These are phyloP conservation scores for Lampropteryx suffumata DNA, from an alignment of 2,888 invertebrate genomes.

Conservation along the genomic window DNA sequence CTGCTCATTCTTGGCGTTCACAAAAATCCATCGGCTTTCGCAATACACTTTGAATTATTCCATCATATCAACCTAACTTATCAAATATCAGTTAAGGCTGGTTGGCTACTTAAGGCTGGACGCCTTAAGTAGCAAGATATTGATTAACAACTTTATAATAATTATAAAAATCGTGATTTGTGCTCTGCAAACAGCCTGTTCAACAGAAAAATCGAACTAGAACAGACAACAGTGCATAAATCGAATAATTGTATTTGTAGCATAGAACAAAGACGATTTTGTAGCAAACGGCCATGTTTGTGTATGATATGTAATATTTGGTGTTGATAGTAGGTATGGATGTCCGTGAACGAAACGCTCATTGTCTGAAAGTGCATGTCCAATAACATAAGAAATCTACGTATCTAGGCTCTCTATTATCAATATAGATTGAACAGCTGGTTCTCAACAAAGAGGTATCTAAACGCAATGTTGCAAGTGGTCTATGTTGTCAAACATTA, in stretches of 20 bases:
- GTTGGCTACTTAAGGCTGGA: too few relatives aligned
- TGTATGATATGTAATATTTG: constrained; percentile 11
- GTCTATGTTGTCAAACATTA: too few relatives aligned
- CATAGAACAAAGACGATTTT: not conserved
- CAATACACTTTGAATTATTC: constrained; percentile 9
- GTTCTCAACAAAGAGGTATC: too few relatives aligned
- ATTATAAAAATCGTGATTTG: not conserved
- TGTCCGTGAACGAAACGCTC: not conserved
- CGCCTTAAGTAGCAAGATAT: constrained; percentile 3
- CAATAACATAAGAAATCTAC: constrained; percentile 6
- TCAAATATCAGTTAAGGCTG: not conserved
- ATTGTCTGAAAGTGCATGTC: not conserved
- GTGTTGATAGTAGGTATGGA: not conserved
- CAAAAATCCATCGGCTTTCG: too few relatives aligned
- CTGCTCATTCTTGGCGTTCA: too few relatives aligned
- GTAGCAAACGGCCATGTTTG: constrained; percentile 7
- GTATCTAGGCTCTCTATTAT: not conserved
- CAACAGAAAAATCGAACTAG: constrained; percentile 7
- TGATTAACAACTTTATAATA: constrained; percentile 2
- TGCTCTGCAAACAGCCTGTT: constrained; percentile 8
- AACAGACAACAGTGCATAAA: not conserved
- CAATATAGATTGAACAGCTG: not conserved
- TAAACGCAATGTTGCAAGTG: too few relatives aligned
- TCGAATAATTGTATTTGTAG: not conserved
- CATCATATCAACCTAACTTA: constrained; percentile 1